These are phyloP conservation scores for Pantherophis guttatus DNA, from an alignment of 2,113 vertebrate genomes.

Conservation along the genomic window DNA sequence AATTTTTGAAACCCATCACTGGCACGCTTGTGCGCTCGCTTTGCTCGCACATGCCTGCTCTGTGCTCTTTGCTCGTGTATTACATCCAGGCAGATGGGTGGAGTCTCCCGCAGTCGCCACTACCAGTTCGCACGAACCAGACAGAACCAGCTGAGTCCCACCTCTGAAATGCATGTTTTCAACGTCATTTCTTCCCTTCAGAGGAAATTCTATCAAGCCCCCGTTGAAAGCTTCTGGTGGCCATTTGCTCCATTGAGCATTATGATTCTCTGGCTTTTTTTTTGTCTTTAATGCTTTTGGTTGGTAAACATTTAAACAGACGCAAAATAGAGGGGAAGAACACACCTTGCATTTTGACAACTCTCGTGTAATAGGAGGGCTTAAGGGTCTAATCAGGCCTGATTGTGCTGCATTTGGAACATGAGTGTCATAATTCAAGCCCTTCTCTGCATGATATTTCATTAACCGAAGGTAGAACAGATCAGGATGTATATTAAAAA, in stretches of 20 bases:
- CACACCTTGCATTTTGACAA: neutral
- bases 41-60: too few relatives aligned
- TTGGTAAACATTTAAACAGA: neutral
- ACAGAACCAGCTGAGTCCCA: too few relatives aligned
- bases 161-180: neutral
- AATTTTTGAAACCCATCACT: too few relatives aligned
- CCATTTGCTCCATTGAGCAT: neutral
- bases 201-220: neutral
- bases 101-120: too few relatives aligned
- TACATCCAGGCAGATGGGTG: too few relatives aligned
- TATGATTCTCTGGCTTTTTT: neutral
- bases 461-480: neutral
- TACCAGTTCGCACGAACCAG: too few relatives aligned
- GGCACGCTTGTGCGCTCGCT: too few relatives aligned
- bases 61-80: too few relatives aligned
- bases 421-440: neutral
- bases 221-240: too few relatives aligned
- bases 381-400: neutral
- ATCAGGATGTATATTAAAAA: neutral
- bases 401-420: neutral
- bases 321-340: neutral
- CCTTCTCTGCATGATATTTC: neutral
- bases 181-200: neutral
- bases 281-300: neutral
- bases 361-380: neutral